Conservation (phyloP, 2,797 vertebrate species). For the Diplodus puntazzo region DNA sequence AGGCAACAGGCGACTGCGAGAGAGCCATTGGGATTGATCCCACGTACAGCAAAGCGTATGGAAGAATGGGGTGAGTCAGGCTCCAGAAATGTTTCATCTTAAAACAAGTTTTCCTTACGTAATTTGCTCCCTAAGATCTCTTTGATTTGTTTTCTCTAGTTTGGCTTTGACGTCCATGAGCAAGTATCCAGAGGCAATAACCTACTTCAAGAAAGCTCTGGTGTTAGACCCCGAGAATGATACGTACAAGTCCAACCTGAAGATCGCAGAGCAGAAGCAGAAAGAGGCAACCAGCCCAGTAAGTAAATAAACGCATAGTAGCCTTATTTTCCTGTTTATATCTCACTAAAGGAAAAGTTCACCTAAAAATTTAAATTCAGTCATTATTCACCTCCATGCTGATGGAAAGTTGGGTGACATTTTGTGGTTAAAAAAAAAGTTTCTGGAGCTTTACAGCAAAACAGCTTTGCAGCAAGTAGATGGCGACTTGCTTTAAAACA, state of each 20-base stretch:
- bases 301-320: conserved; percentile 75
- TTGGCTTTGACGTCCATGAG: conserved; percentile 94
- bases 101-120: accelerated
- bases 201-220: conserved; percentile 96
- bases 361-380: no score
- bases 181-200: conserved; percentile 95
- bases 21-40: conserved; percentile 95
- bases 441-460: no score
- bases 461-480: no score
- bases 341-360: neutral
- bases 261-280: conserved; percentile 97
- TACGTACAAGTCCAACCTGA: conserved; percentile 97
- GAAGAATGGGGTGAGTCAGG: conserved; percentile 95
- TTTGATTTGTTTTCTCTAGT: conserved; percentile 74
- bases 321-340: no score
- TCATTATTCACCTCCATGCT: no score
- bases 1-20: conserved; percentile 95
- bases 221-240: conserved; percentile 97
- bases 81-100: neutral
- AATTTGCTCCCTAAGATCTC: neutral
- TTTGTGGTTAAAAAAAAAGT: no score
- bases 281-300: conserved; percentile 94
- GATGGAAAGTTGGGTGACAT: no score
- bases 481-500: no score
- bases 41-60: conserved; percentile 97